These are phyloP conservation scores for Euphydryas editha DNA, from an alignment of 2,888 invertebrate genomes.

Conservation along the genomic window DNA sequence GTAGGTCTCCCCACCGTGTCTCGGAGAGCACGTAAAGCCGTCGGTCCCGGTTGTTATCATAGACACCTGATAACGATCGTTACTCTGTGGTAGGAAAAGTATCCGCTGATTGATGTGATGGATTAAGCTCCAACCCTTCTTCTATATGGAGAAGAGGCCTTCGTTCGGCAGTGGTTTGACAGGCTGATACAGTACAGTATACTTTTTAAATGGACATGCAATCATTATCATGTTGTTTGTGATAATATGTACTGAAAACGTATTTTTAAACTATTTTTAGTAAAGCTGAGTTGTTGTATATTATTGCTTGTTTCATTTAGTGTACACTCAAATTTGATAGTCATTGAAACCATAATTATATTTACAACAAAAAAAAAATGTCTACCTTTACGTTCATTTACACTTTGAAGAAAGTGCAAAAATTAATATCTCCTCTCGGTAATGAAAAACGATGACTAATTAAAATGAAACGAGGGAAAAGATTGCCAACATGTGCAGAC, in stretches of 20 bases:
- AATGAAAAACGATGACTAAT: conserved; percentile 39
- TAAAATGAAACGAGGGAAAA: conserved; percentile 44
- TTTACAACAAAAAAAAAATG: background rate
- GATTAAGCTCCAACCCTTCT: too few species aligned
- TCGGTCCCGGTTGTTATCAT: too few species aligned
- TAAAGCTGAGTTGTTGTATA: background rate
- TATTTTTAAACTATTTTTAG: background rate
- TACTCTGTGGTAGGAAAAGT: too few species aligned
- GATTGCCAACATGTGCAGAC: conserved; percentile 33
- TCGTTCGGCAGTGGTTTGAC: too few species aligned
- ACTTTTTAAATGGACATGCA: too few species aligned
- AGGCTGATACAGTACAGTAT: too few species aligned
- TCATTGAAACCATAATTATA: background rate
- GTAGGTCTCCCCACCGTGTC: too few species aligned
- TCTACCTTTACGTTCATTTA: conserved; percentile 7
- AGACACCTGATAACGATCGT: too few species aligned
- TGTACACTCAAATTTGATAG: background rate
- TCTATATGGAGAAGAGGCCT: too few species aligned
- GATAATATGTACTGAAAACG: background rate
- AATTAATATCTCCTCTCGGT: conserved; percentile 23
- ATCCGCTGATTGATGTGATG: too few species aligned
- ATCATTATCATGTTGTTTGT: background rate
- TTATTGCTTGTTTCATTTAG: background rate
- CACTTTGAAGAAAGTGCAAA: conserved; percentile 26
- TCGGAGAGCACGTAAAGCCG: too few species aligned